Base-by-base conservation (phyloP, 2,797 vertebrate genomes). In the Karalla daura region DNA sequence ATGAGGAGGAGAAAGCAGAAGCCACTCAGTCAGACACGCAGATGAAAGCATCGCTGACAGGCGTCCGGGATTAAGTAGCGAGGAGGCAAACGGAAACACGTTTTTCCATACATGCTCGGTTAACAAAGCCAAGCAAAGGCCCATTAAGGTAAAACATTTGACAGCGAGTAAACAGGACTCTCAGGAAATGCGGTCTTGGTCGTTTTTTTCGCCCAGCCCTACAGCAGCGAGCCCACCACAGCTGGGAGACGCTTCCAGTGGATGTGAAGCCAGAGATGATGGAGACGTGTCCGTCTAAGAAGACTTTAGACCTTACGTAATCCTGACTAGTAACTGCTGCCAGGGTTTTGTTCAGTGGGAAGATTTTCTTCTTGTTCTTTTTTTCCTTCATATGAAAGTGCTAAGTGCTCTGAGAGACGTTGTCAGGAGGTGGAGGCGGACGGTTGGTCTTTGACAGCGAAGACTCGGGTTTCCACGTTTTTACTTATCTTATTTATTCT, bases 141-240 rank as follows among this genome's bases (percentile, higher is more conserved):
- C 15, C 25, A 36, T 18, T 39, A 12, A 60, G 49, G 5, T 24
- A 23, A 53, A 25, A 33, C 44, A 12, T 53, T 41, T 32, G 27
- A 52, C 10, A 33, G 60, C 3, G 17, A 43, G 17, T 14, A 21
- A 51, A 64, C 39, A 25, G 23, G 63, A 51, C 46, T 13, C 20
- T n/a, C 2, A 37, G 9, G 14, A 51, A 15, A 33, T 20, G 25
- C 21, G 46, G 21, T 40, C 20, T 50, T 23, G n/a, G n/a, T n/a
- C 3, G 13, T 18, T 45, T 52, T 28, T n/a, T 24, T 18, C 27
- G 20, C 4, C 14, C 15, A 2, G 2, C 15, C 33, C 18, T 8
- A 3, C 20, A 50, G 35, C 40, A n/a, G 39, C 13, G 13, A 62
- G 37, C 6, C 11, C 10, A 24, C 32, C 39, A 40, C 39, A 18